Conservation (phyloP, 2,797 vertebrate species). For the Enteromius argenteus region DNA sequence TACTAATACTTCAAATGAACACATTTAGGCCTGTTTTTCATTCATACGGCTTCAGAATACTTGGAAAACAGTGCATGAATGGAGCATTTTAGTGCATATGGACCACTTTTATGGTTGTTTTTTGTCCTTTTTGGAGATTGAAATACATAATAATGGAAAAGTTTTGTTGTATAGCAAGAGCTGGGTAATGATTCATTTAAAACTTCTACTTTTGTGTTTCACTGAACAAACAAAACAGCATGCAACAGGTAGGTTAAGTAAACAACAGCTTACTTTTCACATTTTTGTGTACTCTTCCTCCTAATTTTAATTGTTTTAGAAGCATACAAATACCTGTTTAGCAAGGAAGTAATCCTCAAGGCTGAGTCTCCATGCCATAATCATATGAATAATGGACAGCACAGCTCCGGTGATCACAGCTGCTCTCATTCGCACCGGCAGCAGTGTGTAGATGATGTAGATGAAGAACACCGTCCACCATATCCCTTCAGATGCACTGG, state of each 20-base stretch:
- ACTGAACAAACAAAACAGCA: not conserved
- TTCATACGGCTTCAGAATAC: not conserved
- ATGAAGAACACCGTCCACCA: slow-evolving; percentile 98
- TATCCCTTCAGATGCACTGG: slow-evolving; percentile 87
- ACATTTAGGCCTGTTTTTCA: not conserved
- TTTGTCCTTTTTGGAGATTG: not conserved
- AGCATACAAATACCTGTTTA: slow-evolving; percentile 84
- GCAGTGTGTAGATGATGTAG: slow-evolving; percentile 95
- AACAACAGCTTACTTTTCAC: not conserved
- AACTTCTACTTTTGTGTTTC: not conserved
- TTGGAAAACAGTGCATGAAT: not conserved
- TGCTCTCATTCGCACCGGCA: slow-evolving; percentile 93
- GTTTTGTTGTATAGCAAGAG: not conserved
- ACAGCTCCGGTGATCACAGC: slow-evolving; percentile 88
- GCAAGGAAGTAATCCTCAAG: slow-evolving; percentile 82
- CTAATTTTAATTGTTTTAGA: not conserved
- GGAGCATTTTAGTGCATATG: not conserved
- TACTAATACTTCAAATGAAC: not conserved
- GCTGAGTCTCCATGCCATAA: slow-evolving; percentile 90
- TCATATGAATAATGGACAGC: slow-evolving; percentile 85
- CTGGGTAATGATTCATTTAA: not conserved
- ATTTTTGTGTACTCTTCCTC: not conserved
- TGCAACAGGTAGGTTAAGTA: not conserved
- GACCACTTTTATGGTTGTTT: not conserved
- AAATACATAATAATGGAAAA: not conserved